Evolutionary conservation across 2,888 invertebrate genomes (phyloP).

Genomic region (Meganola albula): DNA sequence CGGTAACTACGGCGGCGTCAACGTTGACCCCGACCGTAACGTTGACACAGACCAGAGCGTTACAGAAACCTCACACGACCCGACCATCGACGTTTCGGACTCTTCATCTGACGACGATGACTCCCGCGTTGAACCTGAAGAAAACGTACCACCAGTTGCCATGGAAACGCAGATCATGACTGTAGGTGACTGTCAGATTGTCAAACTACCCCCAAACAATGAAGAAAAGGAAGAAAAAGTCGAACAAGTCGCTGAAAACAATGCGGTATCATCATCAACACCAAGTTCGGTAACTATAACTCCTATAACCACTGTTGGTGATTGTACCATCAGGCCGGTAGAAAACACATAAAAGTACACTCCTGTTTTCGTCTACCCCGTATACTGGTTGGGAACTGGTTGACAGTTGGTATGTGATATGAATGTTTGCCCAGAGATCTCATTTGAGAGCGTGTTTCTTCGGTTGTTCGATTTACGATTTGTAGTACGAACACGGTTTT

Average conservation of each 20-base stretch:
- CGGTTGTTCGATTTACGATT: too few relatives aligned
- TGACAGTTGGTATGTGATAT: too few relatives aligned
- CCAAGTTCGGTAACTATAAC: slow-evolving; percentile 67
- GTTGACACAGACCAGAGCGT: slow-evolving; percentile 47
- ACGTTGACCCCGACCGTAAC: slow-evolving; percentile 55
- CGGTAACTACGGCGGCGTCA: slow-evolving; percentile 47
- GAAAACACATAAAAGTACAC: slow-evolving; percentile 56
- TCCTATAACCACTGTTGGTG: slow-evolving; percentile 67
- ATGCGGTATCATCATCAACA: slow-evolving; percentile 40
- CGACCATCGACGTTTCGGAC: slow-evolving; percentile 65
- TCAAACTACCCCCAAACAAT: slow-evolving; percentile 56
- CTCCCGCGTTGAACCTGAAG: slow-evolving; percentile 51
- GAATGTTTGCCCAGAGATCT: too few relatives aligned
- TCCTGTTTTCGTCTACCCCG: slow-evolving; percentile 43
- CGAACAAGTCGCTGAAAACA: slow-evolving; percentile 38
- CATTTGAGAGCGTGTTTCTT: too few relatives aligned
- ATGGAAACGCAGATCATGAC: slow-evolving; percentile 69
- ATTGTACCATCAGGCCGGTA: slow-evolving; percentile 69
- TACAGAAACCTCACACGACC: slow-evolving; percentile 47
- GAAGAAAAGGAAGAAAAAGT: slow-evolving; percentile 51
- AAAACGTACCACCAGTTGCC: slow-evolving; percentile 50
- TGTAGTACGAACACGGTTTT: too few relatives aligned
- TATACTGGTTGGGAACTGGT: too few relatives aligned
- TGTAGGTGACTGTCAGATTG: slow-evolving; percentile 74
- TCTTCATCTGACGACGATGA: slow-evolving; percentile 63